A percentile compares a stretch with the other conserved stretches of the same genome.
These are phyloP conservation scores for Kryptolebias marmoratus DNA, from an alignment of 2,113 vertebrate species.

Conservation along the genomic window DNA sequence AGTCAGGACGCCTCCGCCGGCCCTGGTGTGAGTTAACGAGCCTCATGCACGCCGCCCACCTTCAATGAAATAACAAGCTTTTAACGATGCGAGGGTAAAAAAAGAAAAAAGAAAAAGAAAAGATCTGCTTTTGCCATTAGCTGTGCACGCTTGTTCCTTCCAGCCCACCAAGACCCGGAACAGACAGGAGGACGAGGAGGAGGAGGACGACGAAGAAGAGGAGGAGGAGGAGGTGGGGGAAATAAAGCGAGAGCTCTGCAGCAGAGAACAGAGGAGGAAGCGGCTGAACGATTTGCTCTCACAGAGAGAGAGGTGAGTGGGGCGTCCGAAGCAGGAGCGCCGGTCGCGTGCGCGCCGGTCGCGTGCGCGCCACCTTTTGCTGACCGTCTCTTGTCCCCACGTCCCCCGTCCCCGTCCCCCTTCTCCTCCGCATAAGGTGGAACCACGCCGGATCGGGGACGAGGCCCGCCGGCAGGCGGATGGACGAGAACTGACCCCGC, in stretches of 20 bases:
- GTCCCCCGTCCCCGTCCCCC: no score
- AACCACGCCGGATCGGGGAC: constrained; percentile 63
- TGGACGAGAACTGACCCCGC: constrained; percentile 58
- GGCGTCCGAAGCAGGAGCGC: constrained; percentile 8
- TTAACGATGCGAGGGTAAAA: constrained; percentile 20
- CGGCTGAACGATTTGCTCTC: constrained; percentile 91
- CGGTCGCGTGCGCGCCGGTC: background rate
- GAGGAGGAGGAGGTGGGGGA: constrained; percentile 39
- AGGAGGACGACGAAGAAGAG: constrained; percentile 30
- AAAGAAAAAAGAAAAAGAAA: background rate
- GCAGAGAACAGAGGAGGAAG: constrained; percentile 84
- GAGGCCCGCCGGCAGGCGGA: constrained; percentile 60
- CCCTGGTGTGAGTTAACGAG: constrained; percentile 78
- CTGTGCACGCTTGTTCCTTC: constrained; percentile 42
- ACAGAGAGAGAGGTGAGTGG: constrained; percentile 54
- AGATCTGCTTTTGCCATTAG: constrained; percentile 50
- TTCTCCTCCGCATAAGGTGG: constrained; percentile 52
- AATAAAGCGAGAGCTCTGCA: constrained; percentile 75
- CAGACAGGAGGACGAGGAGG: constrained; percentile 71
- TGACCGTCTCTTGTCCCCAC: constrained; percentile 19
- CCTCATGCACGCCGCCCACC: background rate
- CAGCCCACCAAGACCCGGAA: constrained; percentile 70
- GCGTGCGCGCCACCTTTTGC: background rate
- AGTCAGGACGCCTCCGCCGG: constrained; percentile 91
- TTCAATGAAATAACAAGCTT: background rate